Conservation (phyloP, 2,888 invertebrate genomes). For the Bellardia bayeri region DNA sequence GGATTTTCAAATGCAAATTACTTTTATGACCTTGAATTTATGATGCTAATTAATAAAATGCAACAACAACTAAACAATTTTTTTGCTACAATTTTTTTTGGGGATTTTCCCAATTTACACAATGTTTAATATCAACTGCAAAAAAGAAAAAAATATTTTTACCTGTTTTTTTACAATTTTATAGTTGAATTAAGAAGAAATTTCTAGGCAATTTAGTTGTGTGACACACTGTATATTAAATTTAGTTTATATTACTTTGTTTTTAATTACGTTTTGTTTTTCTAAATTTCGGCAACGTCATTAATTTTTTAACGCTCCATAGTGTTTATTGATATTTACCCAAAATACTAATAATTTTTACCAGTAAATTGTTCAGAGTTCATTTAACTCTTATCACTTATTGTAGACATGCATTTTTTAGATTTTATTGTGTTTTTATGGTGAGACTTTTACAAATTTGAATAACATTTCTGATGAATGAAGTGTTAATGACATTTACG, state of each 20-base stretch:
- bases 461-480: conserved; percentile 5
- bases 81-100: too few species aligned
- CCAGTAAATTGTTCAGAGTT: conserved; percentile 33
- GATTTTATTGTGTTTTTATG: conserved; percentile 16
- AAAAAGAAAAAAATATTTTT: too few species aligned
- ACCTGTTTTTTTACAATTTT: too few species aligned
- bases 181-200: too few species aligned
- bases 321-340: not conserved
- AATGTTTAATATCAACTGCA: too few species aligned
- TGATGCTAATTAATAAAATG: too few species aligned
- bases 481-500: conserved; percentile 4
- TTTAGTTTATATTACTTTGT: not conserved
- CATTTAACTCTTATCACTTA: conserved; percentile 56
- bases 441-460: conserved; percentile 25
- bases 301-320: not conserved
- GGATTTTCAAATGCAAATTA: too few species aligned
- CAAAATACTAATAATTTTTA: conserved; percentile 24
- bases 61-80: too few species aligned
- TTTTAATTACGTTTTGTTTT: conserved; percentile 28
- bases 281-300: not conserved
- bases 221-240: not conserved
- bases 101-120: too few species aligned
- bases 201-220: too few species aligned
- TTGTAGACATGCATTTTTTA: conserved; percentile 30
- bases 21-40: too few species aligned